Percentiles rank a stretch among this genome's conserved stretches.
These are phyloP conservation scores for Romanogobio albipinnatus DNA, from an alignment of 2,113 vertebrate species.

Conservation along the genomic window DNA sequence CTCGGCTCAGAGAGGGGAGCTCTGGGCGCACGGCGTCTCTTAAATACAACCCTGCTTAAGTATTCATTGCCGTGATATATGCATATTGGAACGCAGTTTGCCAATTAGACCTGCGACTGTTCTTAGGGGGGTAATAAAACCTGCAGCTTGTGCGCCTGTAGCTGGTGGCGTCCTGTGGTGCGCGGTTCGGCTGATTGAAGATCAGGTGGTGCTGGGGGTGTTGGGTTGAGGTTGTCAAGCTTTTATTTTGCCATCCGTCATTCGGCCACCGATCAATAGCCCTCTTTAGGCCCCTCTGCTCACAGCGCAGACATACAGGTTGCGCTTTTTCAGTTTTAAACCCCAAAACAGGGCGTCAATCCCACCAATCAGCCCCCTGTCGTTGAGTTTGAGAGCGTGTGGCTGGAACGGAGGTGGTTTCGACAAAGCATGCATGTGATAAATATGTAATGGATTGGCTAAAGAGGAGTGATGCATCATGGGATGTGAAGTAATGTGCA, in stretches of 20 bases:
- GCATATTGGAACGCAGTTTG: conserved; percentile 49
- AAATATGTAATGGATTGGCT: conserved; percentile 58
- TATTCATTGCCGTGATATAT: conserved; percentile 52
- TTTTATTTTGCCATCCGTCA: conserved; percentile 64
- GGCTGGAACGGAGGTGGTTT: conserved; percentile 25
- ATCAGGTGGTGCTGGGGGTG: conserved; percentile 9
- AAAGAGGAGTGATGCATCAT: conserved; percentile 57
- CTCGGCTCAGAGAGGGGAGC: conserved; percentile 26
- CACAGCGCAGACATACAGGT: conserved; percentile 24
- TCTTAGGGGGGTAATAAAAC: conserved; percentile 19
- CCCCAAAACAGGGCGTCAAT: conserved; percentile 38
- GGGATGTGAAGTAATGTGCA: conserved; percentile 53
- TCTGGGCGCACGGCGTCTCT: conserved; percentile 28
- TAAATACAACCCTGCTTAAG: conserved; percentile 52
- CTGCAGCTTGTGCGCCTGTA: conserved; percentile 22
- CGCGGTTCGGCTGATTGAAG: conserved; percentile 44
- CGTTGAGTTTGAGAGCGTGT: not conserved
- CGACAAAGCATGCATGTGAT: conserved; percentile 38
- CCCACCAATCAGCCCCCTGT: conserved; percentile 30
- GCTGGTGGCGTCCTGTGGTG: conserved; percentile 16
- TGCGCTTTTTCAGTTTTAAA: conserved; percentile 38
- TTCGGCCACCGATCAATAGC: conserved; percentile 59
- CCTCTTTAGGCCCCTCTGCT: conserved; percentile 59
- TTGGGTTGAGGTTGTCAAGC: conserved; percentile 32
- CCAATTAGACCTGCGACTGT: conserved; percentile 53